These are phyloP conservation scores for Tragelaphus buxtoni DNA, from an alignment of 2,113 vertebrate genomes.

Conservation along the genomic window DNA sequence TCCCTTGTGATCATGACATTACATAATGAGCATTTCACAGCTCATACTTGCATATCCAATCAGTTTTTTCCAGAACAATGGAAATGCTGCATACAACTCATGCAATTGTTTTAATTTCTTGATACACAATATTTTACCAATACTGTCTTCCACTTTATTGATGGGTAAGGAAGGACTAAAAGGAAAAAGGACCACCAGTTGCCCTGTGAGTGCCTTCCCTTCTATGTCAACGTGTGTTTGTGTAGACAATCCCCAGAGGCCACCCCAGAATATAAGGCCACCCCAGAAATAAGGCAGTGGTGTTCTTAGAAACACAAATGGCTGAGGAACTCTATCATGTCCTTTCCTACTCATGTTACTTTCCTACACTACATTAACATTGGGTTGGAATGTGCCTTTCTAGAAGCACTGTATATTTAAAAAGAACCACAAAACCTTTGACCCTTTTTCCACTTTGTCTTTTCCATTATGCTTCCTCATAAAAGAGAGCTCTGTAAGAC, in stretches of 20 bases:
- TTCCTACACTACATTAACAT: conserved; percentile 17
- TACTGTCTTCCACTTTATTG: background rate
- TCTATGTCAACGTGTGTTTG: background rate
- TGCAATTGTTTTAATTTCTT: background rate
- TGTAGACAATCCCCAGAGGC: background rate
- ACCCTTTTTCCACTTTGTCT: background rate
- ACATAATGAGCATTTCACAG: background rate
- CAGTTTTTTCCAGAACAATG: conserved; percentile 3
- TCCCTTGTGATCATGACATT: background rate
- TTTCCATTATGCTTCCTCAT: background rate
- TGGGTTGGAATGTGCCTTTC: conserved; percentile 43
- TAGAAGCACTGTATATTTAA: background rate
- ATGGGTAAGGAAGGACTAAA: background rate
- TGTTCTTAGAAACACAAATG: background rate
- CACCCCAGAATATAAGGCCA: background rate
- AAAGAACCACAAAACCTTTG: background rate
- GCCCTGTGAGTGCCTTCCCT: background rate
- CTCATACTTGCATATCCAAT: background rate
- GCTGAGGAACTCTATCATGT: background rate
- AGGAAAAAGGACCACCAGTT: background rate
- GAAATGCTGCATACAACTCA: background rate
- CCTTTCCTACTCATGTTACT: background rate
- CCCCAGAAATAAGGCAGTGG: background rate
- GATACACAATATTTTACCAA: background rate
- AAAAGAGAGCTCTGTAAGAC: background rate